These are phyloP conservation scores for Macaria liturata DNA, from an alignment of 2,888 invertebrate species.

Conservation along the genomic window DNA sequence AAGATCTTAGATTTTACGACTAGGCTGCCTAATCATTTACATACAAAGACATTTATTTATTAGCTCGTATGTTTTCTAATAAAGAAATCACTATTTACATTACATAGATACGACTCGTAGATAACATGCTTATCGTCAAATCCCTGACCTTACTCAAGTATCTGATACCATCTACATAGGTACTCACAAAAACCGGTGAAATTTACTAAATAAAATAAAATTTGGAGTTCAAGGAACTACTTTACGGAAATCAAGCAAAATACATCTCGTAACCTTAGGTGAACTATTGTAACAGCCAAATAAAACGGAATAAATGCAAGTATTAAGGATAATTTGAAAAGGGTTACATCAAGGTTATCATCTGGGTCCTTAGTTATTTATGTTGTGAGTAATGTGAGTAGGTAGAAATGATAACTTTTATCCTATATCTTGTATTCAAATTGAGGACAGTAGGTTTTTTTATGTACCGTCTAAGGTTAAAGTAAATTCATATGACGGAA, in stretches of 20 bases:
- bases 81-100: too few relatives aligned
- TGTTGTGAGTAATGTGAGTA: not conserved
- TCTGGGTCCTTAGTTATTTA: conserved; percentile 8
- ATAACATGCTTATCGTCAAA: not conserved
- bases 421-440: conserved; percentile 9
- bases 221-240: conserved; percentile 15
- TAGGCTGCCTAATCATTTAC: not conserved
- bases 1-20: too few relatives aligned
- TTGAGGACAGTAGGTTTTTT: conserved; percentile 10
- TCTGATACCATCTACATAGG: conserved; percentile 11
- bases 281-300: conserved; percentile 1
- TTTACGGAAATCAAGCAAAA: conserved; percentile 9
- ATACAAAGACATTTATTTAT: too few relatives aligned
- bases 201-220: conserved; percentile 5
- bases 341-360: conserved; percentile 13
- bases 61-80: too few relatives aligned
- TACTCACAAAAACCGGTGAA: not conserved
- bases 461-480: too few relatives aligned
- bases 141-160: conserved; percentile 8
- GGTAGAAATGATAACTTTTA: conserved; percentile 4
- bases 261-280: conserved; percentile 7
- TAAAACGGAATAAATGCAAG: not conserved
- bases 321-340: conserved; percentile 10
- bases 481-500: too few relatives aligned
- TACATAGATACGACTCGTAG: too few relatives aligned